These are phyloP conservation scores for Choristoneura fumiferana DNA, from an alignment of 1,140 invertebrate species.

Conservation along the genomic window DNA sequence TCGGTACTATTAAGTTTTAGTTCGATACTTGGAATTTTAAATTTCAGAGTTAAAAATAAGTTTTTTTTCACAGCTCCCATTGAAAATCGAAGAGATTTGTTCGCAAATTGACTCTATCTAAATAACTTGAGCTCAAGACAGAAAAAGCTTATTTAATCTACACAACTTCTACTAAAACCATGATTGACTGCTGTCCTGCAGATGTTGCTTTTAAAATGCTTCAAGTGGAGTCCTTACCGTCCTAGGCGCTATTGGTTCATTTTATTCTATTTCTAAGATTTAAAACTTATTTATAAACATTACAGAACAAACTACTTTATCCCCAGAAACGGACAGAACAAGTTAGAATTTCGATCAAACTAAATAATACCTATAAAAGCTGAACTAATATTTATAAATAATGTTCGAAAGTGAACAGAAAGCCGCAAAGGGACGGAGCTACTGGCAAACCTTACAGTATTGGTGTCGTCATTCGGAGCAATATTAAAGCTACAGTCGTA, in stretches of 20 bases:
- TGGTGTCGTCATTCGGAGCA: constrained; percentile 54
- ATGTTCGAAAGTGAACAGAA: constrained; percentile 34
- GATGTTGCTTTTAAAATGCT: neutral
- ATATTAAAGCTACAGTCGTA: constrained; percentile 24
- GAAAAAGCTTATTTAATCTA: constrained; percentile 13
- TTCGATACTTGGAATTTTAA: no score
- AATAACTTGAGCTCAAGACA: neutral
- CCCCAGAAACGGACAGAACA: neutral
- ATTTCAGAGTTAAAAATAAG: no score
- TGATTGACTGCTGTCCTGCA: neutral
- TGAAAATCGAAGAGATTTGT: no score
- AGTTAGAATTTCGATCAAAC: neutral
- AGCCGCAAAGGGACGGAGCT: constrained; percentile 64
- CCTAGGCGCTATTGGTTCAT: neutral
- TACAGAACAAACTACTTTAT: neutral
- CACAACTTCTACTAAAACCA: constrained; percentile 1
- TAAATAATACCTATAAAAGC: neutral
- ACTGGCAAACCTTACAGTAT: constrained; percentile 53
- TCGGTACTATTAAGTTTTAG: no score
- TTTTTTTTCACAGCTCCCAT: no score
- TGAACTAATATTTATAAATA: neutral
- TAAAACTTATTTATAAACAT: neutral
- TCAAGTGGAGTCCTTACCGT: neutral
- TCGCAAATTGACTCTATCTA: no score
- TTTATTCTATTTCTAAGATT: no score